Evolutionary conservation across 2,888 invertebrate species (phyloP).

Genomic region (Pardosa pseudoannulata): DNA sequence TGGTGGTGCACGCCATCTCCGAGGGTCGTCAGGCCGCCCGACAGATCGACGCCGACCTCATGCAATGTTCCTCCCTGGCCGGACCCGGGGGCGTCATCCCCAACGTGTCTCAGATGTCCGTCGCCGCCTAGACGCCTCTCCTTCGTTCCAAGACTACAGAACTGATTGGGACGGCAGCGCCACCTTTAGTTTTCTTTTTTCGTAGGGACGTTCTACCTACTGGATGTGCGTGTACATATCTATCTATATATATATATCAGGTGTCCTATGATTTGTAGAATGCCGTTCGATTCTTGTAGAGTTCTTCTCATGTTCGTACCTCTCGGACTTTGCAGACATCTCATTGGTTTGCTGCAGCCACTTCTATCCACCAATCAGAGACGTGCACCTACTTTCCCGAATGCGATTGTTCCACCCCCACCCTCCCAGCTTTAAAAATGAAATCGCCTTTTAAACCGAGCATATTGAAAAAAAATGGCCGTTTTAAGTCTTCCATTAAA

Average conservation of each 20-base stretch:
- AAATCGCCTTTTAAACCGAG: neutral
- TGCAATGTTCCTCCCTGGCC: conserved; percentile 86
- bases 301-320: conserved; percentile 50
- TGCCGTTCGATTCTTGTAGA: conserved; percentile 30
- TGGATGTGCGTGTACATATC: neutral
- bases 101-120: conserved; percentile 51
- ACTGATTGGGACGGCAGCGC: neutral
- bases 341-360: conserved; percentile 19
- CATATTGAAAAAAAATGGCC: neutral
- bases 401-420: neutral
- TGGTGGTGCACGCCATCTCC: conserved; percentile 98
- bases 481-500: conserved; percentile 32
- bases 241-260: conserved; percentile 10
- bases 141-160: conserved; percentile 16
- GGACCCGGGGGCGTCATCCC: conserved; percentile 91
- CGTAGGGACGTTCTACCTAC: neutral
- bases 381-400: neutral
- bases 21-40: conserved; percentile 99
- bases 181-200: neutral
- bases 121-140: conserved; percentile 46
- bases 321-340: conserved; percentile 6
- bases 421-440: too few species aligned
- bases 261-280: conserved; percentile 32
- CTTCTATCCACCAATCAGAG: neutral
- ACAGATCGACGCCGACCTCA: conserved; percentile 91